phyloP scores from a whole-genome alignment of 2,797 vertebrate species.

The Sylvia borin region DNA sequence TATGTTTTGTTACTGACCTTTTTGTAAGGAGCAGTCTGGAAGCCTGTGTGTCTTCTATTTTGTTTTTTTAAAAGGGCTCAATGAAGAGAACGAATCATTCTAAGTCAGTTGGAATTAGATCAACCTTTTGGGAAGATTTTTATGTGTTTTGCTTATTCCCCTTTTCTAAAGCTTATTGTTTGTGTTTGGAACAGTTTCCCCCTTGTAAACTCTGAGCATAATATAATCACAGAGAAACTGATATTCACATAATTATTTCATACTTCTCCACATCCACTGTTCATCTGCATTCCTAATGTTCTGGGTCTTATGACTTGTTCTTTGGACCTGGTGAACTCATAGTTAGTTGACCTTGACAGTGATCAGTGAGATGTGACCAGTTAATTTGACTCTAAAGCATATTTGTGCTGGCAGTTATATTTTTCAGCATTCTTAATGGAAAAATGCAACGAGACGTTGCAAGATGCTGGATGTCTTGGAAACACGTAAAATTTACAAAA shows the following conservation, averaged over 20 bases:
- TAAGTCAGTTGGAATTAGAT: background rate
- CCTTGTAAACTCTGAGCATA: background rate
- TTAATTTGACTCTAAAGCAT: background rate
- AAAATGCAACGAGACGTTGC: background rate
- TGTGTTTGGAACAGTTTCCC: background rate
- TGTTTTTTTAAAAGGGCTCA: background rate
- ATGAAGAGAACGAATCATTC: background rate
- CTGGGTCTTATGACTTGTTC: background rate
- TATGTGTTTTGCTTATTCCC: background rate
- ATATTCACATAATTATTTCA: background rate
- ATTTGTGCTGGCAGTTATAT: background rate
- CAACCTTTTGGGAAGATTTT: background rate
- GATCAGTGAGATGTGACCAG: background rate
- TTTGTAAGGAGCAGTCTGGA: background rate
- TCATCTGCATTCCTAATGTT: background rate
- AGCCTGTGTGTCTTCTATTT: background rate
- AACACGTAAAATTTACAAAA: background rate
- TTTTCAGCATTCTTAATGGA: background rate
- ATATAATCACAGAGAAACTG: background rate
- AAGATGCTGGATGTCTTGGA: background rate
- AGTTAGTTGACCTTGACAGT: background rate
- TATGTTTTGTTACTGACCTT: background rate
- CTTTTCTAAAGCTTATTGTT: background rate
- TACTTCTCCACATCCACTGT: background rate
- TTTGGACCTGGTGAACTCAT: background rate